Base-by-base conservation (phyloP, 2,888 invertebrate species). In the Ennomos quercinarius region DNA sequence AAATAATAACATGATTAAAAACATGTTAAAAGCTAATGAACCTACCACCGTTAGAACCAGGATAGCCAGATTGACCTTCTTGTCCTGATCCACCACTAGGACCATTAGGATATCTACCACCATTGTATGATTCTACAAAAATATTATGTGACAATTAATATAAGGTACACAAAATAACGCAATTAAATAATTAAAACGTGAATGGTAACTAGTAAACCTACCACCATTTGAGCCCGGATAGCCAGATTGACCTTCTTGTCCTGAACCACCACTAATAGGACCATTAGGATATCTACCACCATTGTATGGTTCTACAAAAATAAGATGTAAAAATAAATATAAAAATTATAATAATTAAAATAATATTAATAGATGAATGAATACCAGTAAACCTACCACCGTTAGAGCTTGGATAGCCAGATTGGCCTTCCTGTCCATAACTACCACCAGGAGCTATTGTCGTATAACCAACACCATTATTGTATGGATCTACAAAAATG, bases 91-190 rank as follows among this genome's bases (percentile, higher is more conserved):
- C 41, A 13, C 55, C 43, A 13, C n/a, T n/a, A 37, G 46, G 12
- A 8, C 12, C 10, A 11, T 17, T n/a, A 27, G 53, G 56, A 35
- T 53, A 54, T 5, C 38, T 49, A 60, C 43, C 41, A 13, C 36
- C 56, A 27, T 54, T 51, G 10, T 53, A 43, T 56, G 35, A 48
- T 53, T 43, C 63, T 66, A 63, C 45, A 57, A 57, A n/a, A 51
- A 52, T 27, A 27, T 27, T 0, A 27, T 6, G 6, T 6, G 27
- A 27, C 2, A 27, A 27, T 27, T 6, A 27, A 27, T 27, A 27
- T 6, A 5, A 2, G 17, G 17, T 17, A 54, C 12, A 47, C 17
- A 17, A 17, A 17, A 17, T n/a, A n/a, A n/a, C n/a, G n/a, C n/a
- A n/a, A 17, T 17, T 17, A 3, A 17, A 17, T 17, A 17, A 17